These are phyloP conservation scores for Drosophila diplacantha DNA, from an alignment of 2,888 invertebrate species.

Conservation along the genomic window DNA sequence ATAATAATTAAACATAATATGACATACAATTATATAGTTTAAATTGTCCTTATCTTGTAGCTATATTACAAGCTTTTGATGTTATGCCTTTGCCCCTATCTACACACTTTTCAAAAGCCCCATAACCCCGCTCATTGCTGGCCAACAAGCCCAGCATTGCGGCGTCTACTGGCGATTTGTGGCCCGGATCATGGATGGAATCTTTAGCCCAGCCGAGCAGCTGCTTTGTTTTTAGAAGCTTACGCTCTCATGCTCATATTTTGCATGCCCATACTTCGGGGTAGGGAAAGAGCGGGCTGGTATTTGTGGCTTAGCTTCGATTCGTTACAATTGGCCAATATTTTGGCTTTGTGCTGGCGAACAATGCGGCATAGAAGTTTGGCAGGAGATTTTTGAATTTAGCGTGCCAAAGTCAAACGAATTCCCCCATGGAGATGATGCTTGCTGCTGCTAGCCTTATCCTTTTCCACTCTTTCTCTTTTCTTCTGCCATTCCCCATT, in stretches of 20 bases:
- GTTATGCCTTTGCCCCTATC: no score
- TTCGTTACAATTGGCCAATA: constrained; percentile 41
- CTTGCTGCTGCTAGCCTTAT: background rate
- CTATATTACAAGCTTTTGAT: background rate
- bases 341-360: constrained; percentile 37
- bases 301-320: constrained; percentile 42
- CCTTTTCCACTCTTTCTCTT: background rate
- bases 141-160: constrained; percentile 5
- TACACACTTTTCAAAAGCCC: background rate
- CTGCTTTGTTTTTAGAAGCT: constrained; percentile 50
- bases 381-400: constrained; percentile 36
- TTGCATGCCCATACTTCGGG: constrained; percentile 14
- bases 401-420: constrained; percentile 36
- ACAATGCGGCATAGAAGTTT: constrained; percentile 33
- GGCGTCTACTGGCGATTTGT: constrained; percentile 35
- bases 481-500: background rate
- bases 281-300: constrained; percentile 3
- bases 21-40: background rate
- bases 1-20: background rate
- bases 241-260: constrained; percentile 44
- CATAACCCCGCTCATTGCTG: background rate
- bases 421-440: constrained; percentile 17
- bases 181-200: constrained; percentile 22
- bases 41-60: background rate
- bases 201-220: constrained; percentile 22